Percentiles rank a stretch among this genome's conserved stretches.
These are phyloP conservation scores for Panthera uncia DNA, from an alignment of 2,113 vertebrate species.

Conservation along the genomic window DNA sequence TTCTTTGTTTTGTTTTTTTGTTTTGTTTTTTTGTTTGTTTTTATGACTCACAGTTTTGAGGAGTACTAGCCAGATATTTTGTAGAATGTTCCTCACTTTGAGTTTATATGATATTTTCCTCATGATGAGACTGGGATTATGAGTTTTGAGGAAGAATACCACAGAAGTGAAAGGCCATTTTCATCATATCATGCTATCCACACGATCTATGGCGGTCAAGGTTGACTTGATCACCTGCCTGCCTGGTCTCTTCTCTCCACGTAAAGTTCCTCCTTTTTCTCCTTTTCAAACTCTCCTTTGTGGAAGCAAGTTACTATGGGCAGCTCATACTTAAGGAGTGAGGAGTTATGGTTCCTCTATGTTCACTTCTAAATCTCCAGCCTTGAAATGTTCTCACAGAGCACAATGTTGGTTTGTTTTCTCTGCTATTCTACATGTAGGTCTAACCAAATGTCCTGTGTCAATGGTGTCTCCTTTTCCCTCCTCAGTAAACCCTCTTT, in stretches of 20 bases:
- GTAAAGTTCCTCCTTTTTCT: fast-evolving
- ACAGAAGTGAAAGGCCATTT: background rate
- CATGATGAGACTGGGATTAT: background rate
- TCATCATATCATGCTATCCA: background rate
- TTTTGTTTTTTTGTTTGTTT: background rate
- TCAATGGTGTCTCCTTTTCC: background rate
- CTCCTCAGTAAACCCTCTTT: background rate
- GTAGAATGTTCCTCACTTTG: background rate
- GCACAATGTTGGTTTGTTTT: background rate
- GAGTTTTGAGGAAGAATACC: background rate
- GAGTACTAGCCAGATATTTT: background rate
- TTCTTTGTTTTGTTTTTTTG: background rate
- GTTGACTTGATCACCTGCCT: background rate
- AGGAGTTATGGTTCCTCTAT: background rate
- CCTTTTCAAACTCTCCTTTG: background rate
- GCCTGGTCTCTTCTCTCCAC: background rate
- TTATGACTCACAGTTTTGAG: background rate
- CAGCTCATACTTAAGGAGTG: background rate
- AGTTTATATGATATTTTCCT: background rate
- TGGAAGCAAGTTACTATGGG: background rate
- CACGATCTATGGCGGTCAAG: background rate
- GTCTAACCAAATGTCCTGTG: background rate
- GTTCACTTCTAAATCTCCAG: background rate
- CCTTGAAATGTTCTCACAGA: background rate
- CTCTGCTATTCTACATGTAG: background rate